Percentiles rank a stretch among this genome's conserved stretches.
Evolutionary conservation across 2,113 vertebrate genomes (phyloP).

Genomic region (Chaetorhynchus papuensis): DNA sequence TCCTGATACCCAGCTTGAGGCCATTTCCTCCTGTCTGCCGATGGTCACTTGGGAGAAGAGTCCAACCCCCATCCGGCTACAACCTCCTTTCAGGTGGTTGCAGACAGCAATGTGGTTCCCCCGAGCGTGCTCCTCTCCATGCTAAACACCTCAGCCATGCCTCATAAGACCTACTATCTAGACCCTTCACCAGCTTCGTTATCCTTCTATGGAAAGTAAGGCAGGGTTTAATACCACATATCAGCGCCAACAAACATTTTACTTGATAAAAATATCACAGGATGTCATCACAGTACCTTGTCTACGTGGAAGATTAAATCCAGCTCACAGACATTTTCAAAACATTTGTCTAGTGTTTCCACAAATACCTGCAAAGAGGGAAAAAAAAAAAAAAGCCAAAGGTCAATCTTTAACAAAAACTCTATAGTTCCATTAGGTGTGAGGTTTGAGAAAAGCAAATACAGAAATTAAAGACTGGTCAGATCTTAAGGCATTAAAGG

Average conservation of each 20-base stretch:
- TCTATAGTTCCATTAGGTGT: background rate
- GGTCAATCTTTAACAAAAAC: slow-evolving; percentile 35
- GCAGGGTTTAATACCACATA: background rate
- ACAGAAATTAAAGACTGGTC: background rate
- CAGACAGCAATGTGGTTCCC: background rate
- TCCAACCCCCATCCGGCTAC: background rate
- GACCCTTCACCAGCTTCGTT: background rate
- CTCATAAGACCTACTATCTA: too few species aligned
- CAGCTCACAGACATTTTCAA: slow-evolving; percentile 99
- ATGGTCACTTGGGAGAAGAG: background rate
- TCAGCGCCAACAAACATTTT: background rate
- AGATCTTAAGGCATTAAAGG: background rate
- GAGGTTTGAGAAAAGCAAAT: background rate
- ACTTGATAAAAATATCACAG: background rate
- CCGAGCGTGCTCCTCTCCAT: background rate
- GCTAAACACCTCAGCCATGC: background rate
- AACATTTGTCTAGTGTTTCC: slow-evolving; percentile 99
- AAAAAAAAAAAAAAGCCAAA: background rate
- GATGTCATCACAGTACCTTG: slow-evolving; percentile 82
- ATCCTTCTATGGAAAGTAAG: background rate
- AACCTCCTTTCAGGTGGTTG: background rate
- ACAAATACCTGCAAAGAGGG: slow-evolving; percentile 87
- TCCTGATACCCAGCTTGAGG: background rate
- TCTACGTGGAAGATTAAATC: slow-evolving; percentile 99
- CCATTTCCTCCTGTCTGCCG: background rate